Base-by-base conservation (phyloP, 2,888 invertebrate genomes). In the Aproaerema taeniolella region DNA sequence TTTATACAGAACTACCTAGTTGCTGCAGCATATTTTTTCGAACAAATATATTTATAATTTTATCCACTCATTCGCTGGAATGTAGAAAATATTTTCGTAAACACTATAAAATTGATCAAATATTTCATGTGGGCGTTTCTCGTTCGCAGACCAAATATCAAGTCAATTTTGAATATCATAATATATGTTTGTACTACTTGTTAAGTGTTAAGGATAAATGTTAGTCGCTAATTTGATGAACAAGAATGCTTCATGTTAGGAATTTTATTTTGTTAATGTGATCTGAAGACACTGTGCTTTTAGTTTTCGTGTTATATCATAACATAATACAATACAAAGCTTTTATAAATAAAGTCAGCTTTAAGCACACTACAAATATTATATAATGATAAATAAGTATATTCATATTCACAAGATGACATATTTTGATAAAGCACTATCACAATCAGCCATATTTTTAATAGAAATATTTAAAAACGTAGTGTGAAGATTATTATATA, bases 121-220 rank as follows among this genome's bases (percentile, higher is more conserved):
- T n/a, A n/a, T 31, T 35, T 33, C 39, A 49, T 61, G 62, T 62
- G 70, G 65, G 70, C 65, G 53, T 65, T 61, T 62, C 58, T 65
- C 55, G 61, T 73, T 73, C 60, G 51, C 68, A 73, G 76, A 82
- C 81, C 81, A 81, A 83, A 69, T 65, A 73, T 72, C 58, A 65
- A 77, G 85, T 85, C 86, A 85, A 86, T 85, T 85, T 78, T 68
- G 67, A 73, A 75, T 77, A 78, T 75, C 72, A 60, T 62, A n/a
- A n/a, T n/a, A n/a, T 20, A 66, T 61, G 64, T 70, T 58, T 66
- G 56, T 61, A 61, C 55, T 52, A 75, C 66, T 69, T 72, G 62
- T 68, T 75, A 80, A 72, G 72, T 75, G 53, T 68, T 74, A 71
- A 68, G 61, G 53, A 62, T 60, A 63, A 68, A 64, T 42, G n/a